Base-by-base conservation (phyloP, 2,888 invertebrate species). In the Metacarcinus magister region DNA sequence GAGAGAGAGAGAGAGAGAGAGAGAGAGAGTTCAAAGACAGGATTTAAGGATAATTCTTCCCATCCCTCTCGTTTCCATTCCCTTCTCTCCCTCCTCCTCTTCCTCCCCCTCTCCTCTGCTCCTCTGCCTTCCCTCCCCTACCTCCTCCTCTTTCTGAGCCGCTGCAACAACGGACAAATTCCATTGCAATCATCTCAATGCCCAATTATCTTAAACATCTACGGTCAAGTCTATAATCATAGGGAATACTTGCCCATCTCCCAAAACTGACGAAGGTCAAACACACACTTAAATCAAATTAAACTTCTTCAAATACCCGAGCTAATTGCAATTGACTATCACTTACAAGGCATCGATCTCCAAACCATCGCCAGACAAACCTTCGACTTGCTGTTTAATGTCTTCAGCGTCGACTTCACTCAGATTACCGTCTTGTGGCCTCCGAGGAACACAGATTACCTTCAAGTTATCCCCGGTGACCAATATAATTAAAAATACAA, bases 311-410 rank as follows among this genome's bases (percentile, higher is more conserved):
- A 95, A 95, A 95, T 89, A 95, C 93, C 93, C 90, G 54, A 87
- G 89, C 89, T 95, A 95, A 95, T 95, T 95, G 95, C 95, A 32
- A 95, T 93, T 93, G 95, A 93, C 95, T 95, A 95, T 95, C 95
- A 95, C 95, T 95, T 95, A 95, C 95, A 75, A 89, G 60, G 60
- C 95, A 95, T 95, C 95, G 95, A 95, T 95, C 95, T 95, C 75
- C 39, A 19, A 54, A 46, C 92, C 44, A 89, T 89, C 89, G 43
- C 32, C 19, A 4, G n/a, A 75, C 39, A 46, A 87, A 48, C 54
- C 92, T 28, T 32, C 32, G 48, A 46, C 92, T 92, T 32, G 67
- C 60, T 44, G 67, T 43, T 87, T 87, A 95, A 92, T 92, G 92
- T 95, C 91, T 92, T 95, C 89, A 92, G 95, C 19, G 60, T 43